Conservation (phyloP, 2,797 vertebrate species). For the Enteromius argenteus region DNA sequence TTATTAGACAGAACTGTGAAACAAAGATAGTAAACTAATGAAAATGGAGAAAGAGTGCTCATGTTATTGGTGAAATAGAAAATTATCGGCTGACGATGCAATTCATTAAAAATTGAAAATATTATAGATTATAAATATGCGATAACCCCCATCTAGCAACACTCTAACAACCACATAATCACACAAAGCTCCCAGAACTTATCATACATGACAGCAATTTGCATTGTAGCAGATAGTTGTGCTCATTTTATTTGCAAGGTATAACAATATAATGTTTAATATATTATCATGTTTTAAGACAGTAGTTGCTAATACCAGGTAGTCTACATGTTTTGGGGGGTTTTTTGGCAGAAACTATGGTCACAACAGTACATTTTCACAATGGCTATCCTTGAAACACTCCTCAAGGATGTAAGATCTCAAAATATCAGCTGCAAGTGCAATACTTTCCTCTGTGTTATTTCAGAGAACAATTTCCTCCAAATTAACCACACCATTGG, state of each 20-base stretch:
- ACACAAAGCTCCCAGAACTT: neutral
- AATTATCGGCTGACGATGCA: neutral
- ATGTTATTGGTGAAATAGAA: neutral
- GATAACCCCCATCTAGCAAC: neutral
- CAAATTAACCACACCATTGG: neutral
- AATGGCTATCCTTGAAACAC: neutral
- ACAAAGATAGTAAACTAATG: neutral
- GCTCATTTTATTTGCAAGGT: neutral
- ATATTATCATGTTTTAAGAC: neutral
- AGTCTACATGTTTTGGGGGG: neutral
- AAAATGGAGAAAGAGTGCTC: neutral
- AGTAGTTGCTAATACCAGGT: neutral
- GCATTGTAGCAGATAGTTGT: neutral
- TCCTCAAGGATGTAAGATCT: neutral
- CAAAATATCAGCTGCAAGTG: neutral
- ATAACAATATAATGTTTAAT: neutral
- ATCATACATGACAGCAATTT: neutral
- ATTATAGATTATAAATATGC: neutral
- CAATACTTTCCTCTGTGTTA: neutral
- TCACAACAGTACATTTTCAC: neutral
- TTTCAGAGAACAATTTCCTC: conserved; percentile 1
- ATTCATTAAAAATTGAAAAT: neutral
- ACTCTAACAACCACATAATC: neutral
- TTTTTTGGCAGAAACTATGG: neutral
- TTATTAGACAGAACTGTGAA: neutral